Evolutionary conservation across 1,140 invertebrate species (phyloP).

Genomic region (Eciton burchellii): DNA sequence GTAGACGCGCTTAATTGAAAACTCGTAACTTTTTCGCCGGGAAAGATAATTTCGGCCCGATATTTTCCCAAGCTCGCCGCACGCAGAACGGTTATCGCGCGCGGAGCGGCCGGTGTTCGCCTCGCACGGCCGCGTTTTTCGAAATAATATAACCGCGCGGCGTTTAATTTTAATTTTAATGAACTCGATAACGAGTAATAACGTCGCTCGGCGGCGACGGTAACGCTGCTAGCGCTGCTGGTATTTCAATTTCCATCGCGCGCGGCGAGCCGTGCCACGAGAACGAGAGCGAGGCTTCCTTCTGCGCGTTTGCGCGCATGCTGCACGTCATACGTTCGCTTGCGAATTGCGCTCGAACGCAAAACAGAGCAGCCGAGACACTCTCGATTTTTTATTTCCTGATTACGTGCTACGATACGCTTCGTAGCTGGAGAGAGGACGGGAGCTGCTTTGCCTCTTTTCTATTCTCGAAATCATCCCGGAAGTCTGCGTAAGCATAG

Average conservation of each 20-base stretch:
- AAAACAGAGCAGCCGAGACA: neutral
- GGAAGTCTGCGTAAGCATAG: neutral
- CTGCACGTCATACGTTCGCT: neutral
- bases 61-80: conserved; percentile 20
- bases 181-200: conserved; percentile 55
- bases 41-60: conserved; percentile 50
- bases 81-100: neutral
- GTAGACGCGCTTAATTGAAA: conserved; percentile 63
- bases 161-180: conserved; percentile 58
- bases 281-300: conserved; percentile 6
- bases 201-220: conserved; percentile 7
- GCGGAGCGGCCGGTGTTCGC: conserved; percentile 7
- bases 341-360: neutral
- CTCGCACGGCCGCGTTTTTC: conserved; percentile 34
- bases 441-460: neutral
- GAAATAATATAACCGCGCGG: conserved; percentile 23
- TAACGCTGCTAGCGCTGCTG: neutral
- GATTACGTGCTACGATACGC: neutral
- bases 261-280: neutral
- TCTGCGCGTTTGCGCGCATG: neutral
- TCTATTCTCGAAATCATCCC: neutral
- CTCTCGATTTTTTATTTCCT: conserved; percentile 7
- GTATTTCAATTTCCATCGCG: conserved; percentile 51
- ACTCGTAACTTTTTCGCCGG: conserved; percentile 55
- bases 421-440: neutral